phyloP scores from a whole-genome alignment of 2,888 invertebrate genomes.

The Drosophila diplacantha region DNA sequence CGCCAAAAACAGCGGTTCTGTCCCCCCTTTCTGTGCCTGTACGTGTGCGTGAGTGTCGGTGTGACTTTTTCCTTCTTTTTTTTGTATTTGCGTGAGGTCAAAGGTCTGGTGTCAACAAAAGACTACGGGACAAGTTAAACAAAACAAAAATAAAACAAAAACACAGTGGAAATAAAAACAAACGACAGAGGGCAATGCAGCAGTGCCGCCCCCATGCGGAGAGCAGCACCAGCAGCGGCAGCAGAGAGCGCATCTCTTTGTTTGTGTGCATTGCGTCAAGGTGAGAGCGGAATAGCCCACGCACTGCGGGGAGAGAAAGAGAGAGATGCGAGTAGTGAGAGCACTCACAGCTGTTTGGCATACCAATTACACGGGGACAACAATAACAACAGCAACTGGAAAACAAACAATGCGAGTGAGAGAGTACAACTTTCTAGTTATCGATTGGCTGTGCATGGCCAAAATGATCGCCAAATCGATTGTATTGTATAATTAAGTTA shows the following conservation, averaged over 20 bases:
- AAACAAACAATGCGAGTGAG: constrained; percentile 10
- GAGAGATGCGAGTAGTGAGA: constrained; percentile 8
- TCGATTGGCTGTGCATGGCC: constrained; percentile 22
- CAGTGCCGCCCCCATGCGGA: constrained; percentile 34
- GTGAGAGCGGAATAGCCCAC: constrained; percentile 6
- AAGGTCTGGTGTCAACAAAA: constrained; percentile 51
- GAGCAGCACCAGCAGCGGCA: constrained; percentile 3
- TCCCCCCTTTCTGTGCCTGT: neutral
- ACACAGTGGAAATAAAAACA: constrained; percentile 20
- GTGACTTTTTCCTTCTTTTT: neutral
- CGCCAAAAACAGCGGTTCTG: neutral
- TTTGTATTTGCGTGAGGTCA: constrained; percentile 51
- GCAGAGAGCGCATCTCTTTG: constrained; percentile 25
- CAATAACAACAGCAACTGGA: neutral
- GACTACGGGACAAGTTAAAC: constrained; percentile 26
- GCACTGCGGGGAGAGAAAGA: neutral
- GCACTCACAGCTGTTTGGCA: constrained; percentile 39
- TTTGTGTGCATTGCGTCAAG: constrained; percentile 22
- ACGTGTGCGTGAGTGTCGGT: neutral
- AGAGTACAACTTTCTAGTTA: constrained; percentile 28
- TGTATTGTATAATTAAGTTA: constrained; percentile 22
- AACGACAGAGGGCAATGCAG: constrained; percentile 37
- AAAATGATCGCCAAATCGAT: constrained; percentile 16
- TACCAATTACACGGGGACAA: constrained; percentile 19
- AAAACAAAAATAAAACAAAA: constrained; percentile 30